phyloP scores from a whole-genome alignment of 2,888 invertebrate genomes.

The Crepidodera aurea region DNA sequence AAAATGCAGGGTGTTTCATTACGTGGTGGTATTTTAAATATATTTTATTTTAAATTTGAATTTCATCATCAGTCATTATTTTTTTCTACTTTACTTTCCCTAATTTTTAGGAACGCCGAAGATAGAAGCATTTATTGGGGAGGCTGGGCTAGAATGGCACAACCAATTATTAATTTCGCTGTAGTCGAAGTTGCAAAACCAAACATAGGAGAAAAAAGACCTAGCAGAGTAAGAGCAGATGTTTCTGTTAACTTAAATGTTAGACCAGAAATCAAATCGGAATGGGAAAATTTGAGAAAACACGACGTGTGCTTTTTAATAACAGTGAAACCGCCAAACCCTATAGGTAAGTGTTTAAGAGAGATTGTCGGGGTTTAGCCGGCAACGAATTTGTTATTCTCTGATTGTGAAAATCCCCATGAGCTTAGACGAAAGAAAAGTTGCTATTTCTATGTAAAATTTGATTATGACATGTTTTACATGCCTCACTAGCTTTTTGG shows the following conservation, averaged over 20 bases:
- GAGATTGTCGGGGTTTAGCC: too few relatives aligned
- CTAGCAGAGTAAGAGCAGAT: conserved; percentile 95
- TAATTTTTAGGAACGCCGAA: conserved; percentile 80
- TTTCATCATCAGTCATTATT: too few relatives aligned
- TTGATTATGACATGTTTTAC: too few relatives aligned
- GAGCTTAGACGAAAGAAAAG: too few relatives aligned
- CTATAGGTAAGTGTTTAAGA: conserved; percentile 73
- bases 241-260: conserved; percentile 92
- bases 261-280: conserved; percentile 88
- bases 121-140: conserved; percentile 89
- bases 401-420: too few relatives aligned
- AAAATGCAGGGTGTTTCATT: too few relatives aligned
- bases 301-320: conserved; percentile 98
- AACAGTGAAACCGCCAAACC: conserved; percentile 84
- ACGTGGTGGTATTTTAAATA: too few relatives aligned
- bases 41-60: too few relatives aligned
- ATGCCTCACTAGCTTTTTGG: too few relatives aligned
- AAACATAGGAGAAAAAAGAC: conserved; percentile 91
- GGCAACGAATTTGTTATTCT: too few relatives aligned
- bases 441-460: too few relatives aligned
- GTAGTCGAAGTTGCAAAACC: conserved; percentile 95
- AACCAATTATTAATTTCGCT: conserved; percentile 90
- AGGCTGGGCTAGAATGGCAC: conserved; percentile 99
- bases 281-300: conserved; percentile 96
- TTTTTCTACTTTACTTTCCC: too few relatives aligned